Evolutionary conservation across 1,140 invertebrate species (phyloP), one percentile per base, ranked within the genome.

Genomic region (Cotesia glomerata): DNA sequence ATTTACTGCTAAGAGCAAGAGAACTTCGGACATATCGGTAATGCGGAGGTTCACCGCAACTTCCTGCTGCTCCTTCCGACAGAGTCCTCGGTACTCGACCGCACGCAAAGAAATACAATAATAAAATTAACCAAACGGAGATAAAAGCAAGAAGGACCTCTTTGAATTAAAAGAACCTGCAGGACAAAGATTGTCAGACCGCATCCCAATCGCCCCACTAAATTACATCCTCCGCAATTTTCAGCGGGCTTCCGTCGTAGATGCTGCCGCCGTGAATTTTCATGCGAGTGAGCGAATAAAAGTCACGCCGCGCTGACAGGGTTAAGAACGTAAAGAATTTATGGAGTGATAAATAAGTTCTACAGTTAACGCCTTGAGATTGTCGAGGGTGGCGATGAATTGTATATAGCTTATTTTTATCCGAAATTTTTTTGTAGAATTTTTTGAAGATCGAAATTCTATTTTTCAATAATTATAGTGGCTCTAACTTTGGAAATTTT

Each of bases 221-320:
- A 80, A 80, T 80, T 80, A 78, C 75, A 80, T 72, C 69, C 74
- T 32, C 71, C 71, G 76, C 76, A 80, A 80, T 78, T 80, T 80
- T 72, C 66, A 45, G 61, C 56, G 61, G 67, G 59, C 69, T 74
- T 45, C 32, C 64, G 67, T 75, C 74, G 74, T 75, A 75, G 72
- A 75, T 65, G 32, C 66, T 56, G 62, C 69, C 67, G 71, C 72
- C 73, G 72, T 2, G 9, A 59, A 59, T 11, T 59, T 5, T 34
- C 11, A 45, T 9, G 5, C 39, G 39, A 45, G 39, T 45, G 7
- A 45, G 11, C 39, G 7, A 7, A 8, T 39, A 39, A 45, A 26
- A 26, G 26, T 26, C 1, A 26, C 1, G 26, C 26, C 26, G 26
- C 26, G 26, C 26, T 26, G 26, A 26, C 26, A 26, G 26, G 26